Evolutionary conservation across 2,113 vertebrate species (phyloP).

Genomic region (Apodemus speciosus): DNA sequence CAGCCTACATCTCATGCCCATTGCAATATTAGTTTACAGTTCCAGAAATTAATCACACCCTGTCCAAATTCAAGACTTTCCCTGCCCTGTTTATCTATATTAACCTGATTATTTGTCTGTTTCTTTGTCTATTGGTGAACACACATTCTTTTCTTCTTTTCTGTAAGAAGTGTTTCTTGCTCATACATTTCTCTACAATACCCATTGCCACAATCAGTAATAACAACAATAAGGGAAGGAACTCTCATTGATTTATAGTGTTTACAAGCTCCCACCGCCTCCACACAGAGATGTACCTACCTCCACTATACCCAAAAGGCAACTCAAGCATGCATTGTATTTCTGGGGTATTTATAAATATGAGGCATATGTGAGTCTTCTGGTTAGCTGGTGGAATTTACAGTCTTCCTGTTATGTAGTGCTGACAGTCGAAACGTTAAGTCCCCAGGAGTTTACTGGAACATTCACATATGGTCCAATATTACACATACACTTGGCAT

Average conservation of each 20-base stretch:
- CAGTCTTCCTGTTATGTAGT: conserved; percentile 64
- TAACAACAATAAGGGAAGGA: conserved; percentile 25
- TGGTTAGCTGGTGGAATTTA: conserved; percentile 61
- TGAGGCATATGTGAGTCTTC: conserved; percentile 59
- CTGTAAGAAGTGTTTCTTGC: conserved; percentile 23
- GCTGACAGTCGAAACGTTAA: conserved; percentile 46
- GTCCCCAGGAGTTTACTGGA: conserved; percentile 67
- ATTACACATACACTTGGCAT: conserved; percentile 76
- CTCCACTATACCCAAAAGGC: conserved; percentile 56
- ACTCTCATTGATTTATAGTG: neutral
- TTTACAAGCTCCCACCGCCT: neutral
- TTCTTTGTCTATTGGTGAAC: neutral
- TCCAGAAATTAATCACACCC: conserved; percentile 16
- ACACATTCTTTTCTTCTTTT: conserved; percentile 29
- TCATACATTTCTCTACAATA: conserved; percentile 45
- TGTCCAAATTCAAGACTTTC: neutral
- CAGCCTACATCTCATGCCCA: neutral
- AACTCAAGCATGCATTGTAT: conserved; percentile 24
- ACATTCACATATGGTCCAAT: conserved; percentile 67
- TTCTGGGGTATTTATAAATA: conserved; percentile 59
- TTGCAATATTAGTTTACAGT: conserved; percentile 34
- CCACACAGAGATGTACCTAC: conserved; percentile 18
- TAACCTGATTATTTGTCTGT: neutral
- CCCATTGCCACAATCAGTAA: conserved; percentile 39
- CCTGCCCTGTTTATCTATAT: neutral